Evolutionary conservation across 2,797 vertebrate genomes (phyloP).

Genomic region (Jordanella pulchra): DNA sequence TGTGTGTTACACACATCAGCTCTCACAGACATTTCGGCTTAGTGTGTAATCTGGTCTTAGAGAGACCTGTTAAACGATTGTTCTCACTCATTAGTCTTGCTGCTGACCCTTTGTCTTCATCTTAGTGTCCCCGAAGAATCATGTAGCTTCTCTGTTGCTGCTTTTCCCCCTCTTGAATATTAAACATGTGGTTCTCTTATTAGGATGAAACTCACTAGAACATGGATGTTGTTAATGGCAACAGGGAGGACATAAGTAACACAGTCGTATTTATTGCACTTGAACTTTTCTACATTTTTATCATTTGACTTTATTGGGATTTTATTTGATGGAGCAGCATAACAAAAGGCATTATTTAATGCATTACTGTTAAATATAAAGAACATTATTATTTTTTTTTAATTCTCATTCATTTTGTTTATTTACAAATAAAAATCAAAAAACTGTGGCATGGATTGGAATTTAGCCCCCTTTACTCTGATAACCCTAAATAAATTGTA

Average conservation of each 20-base stretch:
- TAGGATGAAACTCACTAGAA: conserved; percentile 12
- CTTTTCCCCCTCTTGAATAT: conserved; percentile 16
- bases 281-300: not conserved
- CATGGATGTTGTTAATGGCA: conserved; percentile 9
- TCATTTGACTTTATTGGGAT: not conserved
- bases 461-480: no score
- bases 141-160: conserved; percentile 12
- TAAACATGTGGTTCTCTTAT: conserved; percentile 40
- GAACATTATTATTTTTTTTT: no score
- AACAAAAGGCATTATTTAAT: not conserved
- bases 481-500: no score
- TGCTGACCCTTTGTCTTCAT: conserved; percentile 49
- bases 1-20: conserved; percentile 16
- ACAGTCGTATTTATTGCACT: not conserved
- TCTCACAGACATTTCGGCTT: conserved; percentile 57
- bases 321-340: not conserved
- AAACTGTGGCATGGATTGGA: no score
- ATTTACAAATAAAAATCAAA: no score
- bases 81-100: conserved; percentile 63
- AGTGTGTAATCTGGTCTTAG: conserved; percentile 57
- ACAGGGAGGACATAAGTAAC: conserved; percentile 3
- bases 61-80: conserved; percentile 55
- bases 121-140: conserved; percentile 28
- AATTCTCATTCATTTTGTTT: no score
- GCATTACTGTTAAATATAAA: not conserved